These are phyloP conservation scores for Pterostichus niger DNA, from an alignment of 2,888 invertebrate genomes.

Conservation along the genomic window DNA sequence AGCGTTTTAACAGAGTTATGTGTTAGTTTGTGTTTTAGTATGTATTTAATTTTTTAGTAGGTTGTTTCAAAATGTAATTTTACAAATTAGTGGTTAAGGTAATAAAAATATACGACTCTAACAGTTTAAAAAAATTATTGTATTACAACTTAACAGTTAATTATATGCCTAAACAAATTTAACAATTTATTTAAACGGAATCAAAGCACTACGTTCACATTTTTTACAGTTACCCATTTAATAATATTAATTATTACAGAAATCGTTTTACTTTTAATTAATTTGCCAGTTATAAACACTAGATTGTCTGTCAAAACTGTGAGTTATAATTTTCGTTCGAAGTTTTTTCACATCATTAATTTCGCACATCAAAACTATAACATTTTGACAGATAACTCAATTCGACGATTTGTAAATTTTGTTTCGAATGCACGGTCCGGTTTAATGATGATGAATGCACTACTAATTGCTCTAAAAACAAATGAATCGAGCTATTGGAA, in stretches of 20 bases:
- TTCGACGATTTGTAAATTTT: slow-evolving; percentile 45
- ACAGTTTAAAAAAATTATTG: slow-evolving; percentile 31
- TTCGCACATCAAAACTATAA: slow-evolving; percentile 38
- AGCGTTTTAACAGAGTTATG: slow-evolving; percentile 5
- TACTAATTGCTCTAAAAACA: slow-evolving; percentile 50
- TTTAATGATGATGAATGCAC: slow-evolving; percentile 54
- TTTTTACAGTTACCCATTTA: slow-evolving; percentile 22
- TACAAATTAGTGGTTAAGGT: slow-evolving; percentile 16
- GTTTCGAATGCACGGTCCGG: not conserved
- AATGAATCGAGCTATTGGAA: slow-evolving; percentile 47
- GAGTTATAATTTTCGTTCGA: slow-evolving; percentile 5
- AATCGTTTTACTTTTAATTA: slow-evolving; percentile 12
- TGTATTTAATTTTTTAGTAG: slow-evolving; percentile 38
- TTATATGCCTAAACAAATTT: slow-evolving; percentile 10
- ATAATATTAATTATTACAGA: slow-evolving; percentile 23
- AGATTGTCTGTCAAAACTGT: slow-evolving; percentile 36
- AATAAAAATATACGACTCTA: slow-evolving; percentile 15
- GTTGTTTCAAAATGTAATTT: slow-evolving; percentile 35
- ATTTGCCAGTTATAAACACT: slow-evolving; percentile 6
- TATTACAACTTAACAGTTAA: slow-evolving; percentile 23
- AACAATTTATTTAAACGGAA: slow-evolving; percentile 22
- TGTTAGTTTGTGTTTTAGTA: not conserved
- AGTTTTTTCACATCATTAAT: slow-evolving; percentile 48
- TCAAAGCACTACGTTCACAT: not conserved
- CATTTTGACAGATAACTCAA: slow-evolving; percentile 53